phyloP scores from a whole-genome alignment of 2,797 vertebrate species.

The Scyliorhinus canicula region DNA sequence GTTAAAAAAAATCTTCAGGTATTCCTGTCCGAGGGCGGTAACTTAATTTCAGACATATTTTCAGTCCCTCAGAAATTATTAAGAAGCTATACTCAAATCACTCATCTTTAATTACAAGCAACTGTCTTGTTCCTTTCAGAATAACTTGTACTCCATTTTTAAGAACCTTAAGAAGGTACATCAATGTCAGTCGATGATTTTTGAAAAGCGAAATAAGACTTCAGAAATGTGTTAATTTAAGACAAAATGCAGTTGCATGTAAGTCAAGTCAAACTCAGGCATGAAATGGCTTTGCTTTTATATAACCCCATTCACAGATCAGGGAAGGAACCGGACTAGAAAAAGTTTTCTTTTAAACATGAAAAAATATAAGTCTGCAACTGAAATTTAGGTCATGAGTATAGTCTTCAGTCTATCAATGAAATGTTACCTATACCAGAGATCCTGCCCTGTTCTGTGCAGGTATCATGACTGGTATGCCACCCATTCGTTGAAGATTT shows the following conservation, averaged over 20 bases:
- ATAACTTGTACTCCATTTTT: background rate
- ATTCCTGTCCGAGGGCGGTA: background rate
- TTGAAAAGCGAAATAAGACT: conserved; percentile 26
- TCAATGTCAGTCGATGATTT: background rate
- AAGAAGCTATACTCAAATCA: background rate
- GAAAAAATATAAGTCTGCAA: background rate
- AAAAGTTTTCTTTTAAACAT: background rate
- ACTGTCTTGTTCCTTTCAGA: background rate
- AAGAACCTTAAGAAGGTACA: background rate
- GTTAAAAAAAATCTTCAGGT: background rate
- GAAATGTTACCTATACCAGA: conserved; percentile 66
- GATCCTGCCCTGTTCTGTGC: conserved; percentile 92
- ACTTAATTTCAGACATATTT: background rate
- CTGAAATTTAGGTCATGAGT: background rate
- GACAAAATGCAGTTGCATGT: background rate
- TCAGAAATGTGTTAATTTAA: conserved; percentile 30
- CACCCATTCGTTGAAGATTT: conserved; percentile 85
- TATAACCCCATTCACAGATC: background rate
- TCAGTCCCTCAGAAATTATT: background rate
- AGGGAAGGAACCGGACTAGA: background rate
- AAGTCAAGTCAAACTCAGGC: conserved; percentile 37
- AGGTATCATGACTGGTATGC: conserved; percentile 91
- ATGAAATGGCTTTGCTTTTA: conserved; percentile 28
- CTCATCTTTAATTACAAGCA: conserved; percentile 23
- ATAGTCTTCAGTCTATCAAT: background rate